Conservation (phyloP, 2,797 vertebrate genomes). For the Acanthurus leucopareius region DNA sequence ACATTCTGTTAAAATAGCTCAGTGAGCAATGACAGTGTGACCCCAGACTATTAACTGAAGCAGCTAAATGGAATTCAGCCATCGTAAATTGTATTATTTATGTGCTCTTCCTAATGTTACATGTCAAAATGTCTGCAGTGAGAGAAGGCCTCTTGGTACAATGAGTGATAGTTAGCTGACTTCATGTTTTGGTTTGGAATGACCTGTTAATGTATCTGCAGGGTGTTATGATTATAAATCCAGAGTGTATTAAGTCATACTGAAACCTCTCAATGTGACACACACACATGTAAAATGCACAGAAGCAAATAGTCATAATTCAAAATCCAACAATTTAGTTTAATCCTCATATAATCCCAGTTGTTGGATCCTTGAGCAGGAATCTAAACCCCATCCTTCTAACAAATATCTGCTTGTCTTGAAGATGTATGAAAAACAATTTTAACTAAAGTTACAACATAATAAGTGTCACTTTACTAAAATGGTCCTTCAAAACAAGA, state of each 20-base stretch:
- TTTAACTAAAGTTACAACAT: background rate
- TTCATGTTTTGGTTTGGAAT: no score
- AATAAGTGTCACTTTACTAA: background rate
- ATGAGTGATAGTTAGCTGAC: no score
- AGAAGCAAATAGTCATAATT: background rate
- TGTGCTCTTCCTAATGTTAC: no score
- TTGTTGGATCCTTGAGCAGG: no score
- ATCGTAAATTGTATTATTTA: no score
- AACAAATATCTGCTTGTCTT: background rate
- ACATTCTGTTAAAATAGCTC: no score
- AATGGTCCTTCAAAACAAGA: no score
- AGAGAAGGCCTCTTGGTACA: no score
- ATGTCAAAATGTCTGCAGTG: no score
- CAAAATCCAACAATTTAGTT: background rate
- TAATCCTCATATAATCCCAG: background rate
- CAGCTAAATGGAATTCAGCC: background rate
- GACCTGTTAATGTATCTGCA: no score
- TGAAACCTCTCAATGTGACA: background rate
- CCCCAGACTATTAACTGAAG: background rate
- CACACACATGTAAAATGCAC: no score
- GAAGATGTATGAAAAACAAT: background rate
- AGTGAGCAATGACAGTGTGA: no score
- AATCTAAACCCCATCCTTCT: background rate
- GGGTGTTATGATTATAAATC: background rate
- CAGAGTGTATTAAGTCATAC: background rate